Base-by-base conservation (phyloP, 2,888 invertebrate genomes). In the Smittia sp. region DNA sequence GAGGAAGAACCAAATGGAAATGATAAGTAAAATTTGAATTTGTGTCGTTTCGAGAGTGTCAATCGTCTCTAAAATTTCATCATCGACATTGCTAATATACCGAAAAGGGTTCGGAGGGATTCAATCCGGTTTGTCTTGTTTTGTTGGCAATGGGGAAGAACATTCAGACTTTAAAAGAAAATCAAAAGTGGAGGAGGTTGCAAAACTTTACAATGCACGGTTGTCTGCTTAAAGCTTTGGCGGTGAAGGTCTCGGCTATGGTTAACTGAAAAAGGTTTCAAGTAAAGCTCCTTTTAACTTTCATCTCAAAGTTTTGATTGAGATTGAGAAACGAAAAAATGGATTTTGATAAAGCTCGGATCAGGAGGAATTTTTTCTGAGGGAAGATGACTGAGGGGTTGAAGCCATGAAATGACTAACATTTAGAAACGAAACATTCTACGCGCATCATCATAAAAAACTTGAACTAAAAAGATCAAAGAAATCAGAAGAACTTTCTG, bases 371-470 rank as follows among this genome's bases (percentile, higher is more conserved):
- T 39, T 39, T 39, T 9, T 39, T 39, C 39, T 9, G 7, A 39
- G 39, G 7, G 7, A 9, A 39, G 46, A 15, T 3, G 46, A 13
- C n/a, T 15, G 15, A 46, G 46, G 46, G 65, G 25, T 9, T 41
- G 9, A 68, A 68, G 68, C 68, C 68, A 66, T 46, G 13, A 68
- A 46, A 68, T 68, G 68, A 68, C 68, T 68, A 68, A 68, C 41
- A 24, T n/a, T 41, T 65, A 65, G 39, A 68, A 68, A 41, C 41
- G 24, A 68, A 67, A 68, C 68, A 68, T 38, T 41, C 68, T 41
- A 68, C 46, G 68, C 68, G 68, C 67, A 67, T 65, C 65, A 65
- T 67, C 41, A 22, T 0, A 27, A 63, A 6, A 25, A 13, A 25
- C 9, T 58, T 20, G 4, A 24, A 58, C 58, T 22, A 46, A 58